Base-by-base conservation (phyloP, 37 sponge, comb jelly and placozoan species). In the Beroe forskalii region DNA sequence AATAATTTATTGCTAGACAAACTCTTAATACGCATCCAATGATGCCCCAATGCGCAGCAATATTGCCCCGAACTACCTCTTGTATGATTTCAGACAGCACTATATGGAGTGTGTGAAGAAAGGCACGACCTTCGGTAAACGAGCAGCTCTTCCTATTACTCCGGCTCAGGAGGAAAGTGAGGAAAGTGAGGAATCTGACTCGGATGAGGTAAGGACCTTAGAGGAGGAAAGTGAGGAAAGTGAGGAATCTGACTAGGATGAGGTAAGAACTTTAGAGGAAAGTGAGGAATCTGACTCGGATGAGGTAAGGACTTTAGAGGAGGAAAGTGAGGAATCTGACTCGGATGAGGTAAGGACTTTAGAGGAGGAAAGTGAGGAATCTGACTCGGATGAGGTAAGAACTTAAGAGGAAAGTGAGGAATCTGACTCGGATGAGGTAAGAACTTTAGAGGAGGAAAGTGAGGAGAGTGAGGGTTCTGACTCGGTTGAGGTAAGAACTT, bases 41-140 rank as follows among this genome's bases (percentile, higher is more conserved):
- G n/a, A n/a, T n/a, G n/a, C n/a, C n/a, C n/a, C n/a, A n/a, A n/a
- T n/a, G n/a, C n/a, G n/a, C n/a, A n/a, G n/a, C n/a, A n/a, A n/a
- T n/a, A n/a, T n/a, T n/a, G n/a, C n/a, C n/a, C n/a, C n/a, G n/a
- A n/a, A n/a, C n/a, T n/a, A n/a, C n/a, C n/a, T n/a, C n/a, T n/a
- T n/a, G n/a, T n/a, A n/a, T n/a, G n/a, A n/a, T 69, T 43, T 27
- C 86, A 80, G 86, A 27, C 86, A 80, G 20, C 86, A 80, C 55
- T 80, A 80, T 24, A 44, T 80, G 44, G 86, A 80, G 23, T 80
- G 86, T 41, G 86, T 80, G 25, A 80, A 80, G 86, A 80, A 44
- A 23, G 86, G 86, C 9, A 80, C 86, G 3, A 80, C 86, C 27
- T 80, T 80, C 22, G 86, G 86, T 3, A 44, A 43, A 32, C n/a